phyloP scores from a whole-genome alignment of 2,113 vertebrate genomes.

The Atlantisia rogersi region DNA sequence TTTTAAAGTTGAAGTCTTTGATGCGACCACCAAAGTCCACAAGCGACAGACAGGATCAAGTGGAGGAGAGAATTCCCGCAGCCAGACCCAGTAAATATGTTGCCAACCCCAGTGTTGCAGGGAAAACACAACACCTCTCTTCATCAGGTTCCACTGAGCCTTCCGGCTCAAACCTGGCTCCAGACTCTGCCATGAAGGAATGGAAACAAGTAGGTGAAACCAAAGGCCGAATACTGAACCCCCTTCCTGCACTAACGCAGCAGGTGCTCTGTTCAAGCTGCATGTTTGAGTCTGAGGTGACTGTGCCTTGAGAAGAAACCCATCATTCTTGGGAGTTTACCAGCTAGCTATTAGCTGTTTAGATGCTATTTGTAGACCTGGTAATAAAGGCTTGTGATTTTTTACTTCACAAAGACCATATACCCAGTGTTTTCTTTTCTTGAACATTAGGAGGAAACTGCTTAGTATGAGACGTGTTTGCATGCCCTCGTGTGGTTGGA shows the following conservation, averaged over 20 bases:
- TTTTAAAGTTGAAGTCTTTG: slow-evolving; percentile 87
- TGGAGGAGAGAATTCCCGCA: neutral
- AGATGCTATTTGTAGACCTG: neutral
- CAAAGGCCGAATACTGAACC: neutral
- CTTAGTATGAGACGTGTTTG: neutral
- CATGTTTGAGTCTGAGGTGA: neutral
- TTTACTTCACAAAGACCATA: neutral
- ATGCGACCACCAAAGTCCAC: slow-evolving; percentile 78
- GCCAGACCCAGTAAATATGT: neutral
- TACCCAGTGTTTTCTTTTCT: neutral
- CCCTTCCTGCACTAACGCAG: fast-evolving
- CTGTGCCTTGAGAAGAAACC: neutral
- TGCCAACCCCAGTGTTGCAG: neutral
- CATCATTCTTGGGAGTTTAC: neutral
- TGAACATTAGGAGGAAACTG: neutral
- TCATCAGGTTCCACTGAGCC: neutral
- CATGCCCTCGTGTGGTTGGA: slow-evolving; percentile 24
- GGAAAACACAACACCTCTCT: neutral
- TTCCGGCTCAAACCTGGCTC: slow-evolving; percentile 16
- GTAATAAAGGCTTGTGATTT: neutral
- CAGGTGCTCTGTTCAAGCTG: neutral
- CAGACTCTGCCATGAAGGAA: slow-evolving; percentile 74
- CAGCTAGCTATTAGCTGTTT: neutral
- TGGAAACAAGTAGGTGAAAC: slow-evolving; percentile 90
- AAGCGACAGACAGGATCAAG: slow-evolving; percentile 47